Evolutionary conservation across 2,113 vertebrate genomes (phyloP).

Genomic region (Setophaga petechia): DNA sequence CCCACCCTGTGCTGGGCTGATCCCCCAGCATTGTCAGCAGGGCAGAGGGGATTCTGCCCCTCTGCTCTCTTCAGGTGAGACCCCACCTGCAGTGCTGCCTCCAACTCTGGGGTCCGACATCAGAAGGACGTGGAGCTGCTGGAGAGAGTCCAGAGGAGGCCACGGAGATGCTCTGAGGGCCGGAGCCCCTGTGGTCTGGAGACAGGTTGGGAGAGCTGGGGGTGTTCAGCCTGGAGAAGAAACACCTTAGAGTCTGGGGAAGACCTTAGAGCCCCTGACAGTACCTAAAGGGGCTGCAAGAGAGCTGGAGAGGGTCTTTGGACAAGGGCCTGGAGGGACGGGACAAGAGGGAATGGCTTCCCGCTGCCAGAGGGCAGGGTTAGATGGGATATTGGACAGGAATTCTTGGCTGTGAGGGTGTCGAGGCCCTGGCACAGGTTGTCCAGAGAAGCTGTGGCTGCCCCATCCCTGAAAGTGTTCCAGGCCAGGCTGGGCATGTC

Average conservation of each 20-base stretch:
- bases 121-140: not conserved
- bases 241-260: not conserved
- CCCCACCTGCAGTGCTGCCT: not conserved
- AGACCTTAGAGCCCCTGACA: not conserved
- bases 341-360: not conserved
- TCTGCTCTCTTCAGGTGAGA: not conserved
- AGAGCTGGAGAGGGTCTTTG: not conserved
- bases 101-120: not conserved
- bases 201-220: not conserved
- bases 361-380: rapidly evolving
- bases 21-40: not conserved
- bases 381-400: not conserved
- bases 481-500: rapidly evolving
- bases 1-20: rapidly evolving
- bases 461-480: not conserved
- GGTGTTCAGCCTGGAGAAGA: not conserved
- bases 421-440: not conserved
- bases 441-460: not conserved
- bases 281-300: no score
- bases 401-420: not conserved
- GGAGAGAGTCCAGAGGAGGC: not conserved
- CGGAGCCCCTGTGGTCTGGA: not conserved
- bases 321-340: not conserved
- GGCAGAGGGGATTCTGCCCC: not conserved
- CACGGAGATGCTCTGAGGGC: no score